A percentile compares a stretch with the other conserved stretches of the same genome.
These are phyloP conservation scores for Coturnix japonica DNA, from an alignment of 2,113 vertebrate genomes.

Conservation along the genomic window DNA sequence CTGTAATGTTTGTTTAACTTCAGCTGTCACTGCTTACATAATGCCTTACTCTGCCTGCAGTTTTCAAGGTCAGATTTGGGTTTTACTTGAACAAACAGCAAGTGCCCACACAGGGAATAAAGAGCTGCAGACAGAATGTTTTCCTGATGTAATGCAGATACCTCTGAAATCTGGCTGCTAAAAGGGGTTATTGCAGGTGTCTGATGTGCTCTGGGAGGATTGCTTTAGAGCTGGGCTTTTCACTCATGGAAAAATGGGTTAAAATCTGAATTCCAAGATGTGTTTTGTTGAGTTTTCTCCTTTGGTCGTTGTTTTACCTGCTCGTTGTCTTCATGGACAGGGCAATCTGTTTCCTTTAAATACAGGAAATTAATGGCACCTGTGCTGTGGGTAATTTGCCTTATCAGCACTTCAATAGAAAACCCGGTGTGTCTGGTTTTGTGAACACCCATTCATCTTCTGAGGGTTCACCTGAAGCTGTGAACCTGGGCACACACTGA, in stretches of 20 bases:
- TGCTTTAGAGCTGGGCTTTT: not conserved
- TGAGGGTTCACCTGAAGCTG: accelerated
- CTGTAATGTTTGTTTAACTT: not conserved
- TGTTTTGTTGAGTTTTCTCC: not conserved
- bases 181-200: accelerated
- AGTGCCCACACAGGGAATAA: accelerated
- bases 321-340: accelerated
- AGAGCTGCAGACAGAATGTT: accelerated
- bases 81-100: not conserved
- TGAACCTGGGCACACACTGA: not conserved
- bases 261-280: not conserved
- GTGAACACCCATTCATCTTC: not conserved
- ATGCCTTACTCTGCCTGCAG: not conserved
- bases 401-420: not conserved
- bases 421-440: not conserved
- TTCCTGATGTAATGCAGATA: accelerated
- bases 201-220: not conserved
- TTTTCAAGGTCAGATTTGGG: not conserved
- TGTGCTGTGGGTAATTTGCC: not conserved
- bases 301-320: not conserved
- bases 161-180: accelerated
- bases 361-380: not conserved
- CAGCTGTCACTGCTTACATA: not conserved
- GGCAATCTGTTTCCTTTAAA: too few species aligned
- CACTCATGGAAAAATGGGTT: not conserved